Evolutionary conservation across 2,888 invertebrate genomes (phyloP).

Genomic region (Agonum fuliginosum): DNA sequence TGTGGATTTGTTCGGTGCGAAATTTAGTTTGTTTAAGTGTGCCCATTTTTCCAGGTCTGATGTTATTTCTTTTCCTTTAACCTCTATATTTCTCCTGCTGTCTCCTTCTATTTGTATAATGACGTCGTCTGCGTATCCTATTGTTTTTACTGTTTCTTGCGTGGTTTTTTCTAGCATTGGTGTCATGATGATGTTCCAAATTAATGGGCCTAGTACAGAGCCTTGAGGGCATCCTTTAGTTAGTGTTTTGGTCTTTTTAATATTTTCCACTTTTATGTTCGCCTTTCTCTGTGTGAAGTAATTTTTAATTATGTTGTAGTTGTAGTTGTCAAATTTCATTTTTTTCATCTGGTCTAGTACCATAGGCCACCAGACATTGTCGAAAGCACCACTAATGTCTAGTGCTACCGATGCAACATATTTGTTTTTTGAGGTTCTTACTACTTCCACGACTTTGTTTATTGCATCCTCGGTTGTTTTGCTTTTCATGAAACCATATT

Average conservation of each 20-base stretch:
- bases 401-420: neutral
- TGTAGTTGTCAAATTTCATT: neutral
- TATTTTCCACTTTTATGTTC: neutral
- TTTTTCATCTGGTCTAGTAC: neutral
- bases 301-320: neutral
- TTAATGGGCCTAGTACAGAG: neutral
- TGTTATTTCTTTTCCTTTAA: neutral
- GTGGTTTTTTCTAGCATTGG: neutral
- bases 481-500: constrained; percentile 13
- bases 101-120: neutral
- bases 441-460: neutral
- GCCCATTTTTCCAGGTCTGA: neutral
- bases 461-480: constrained; percentile 11
- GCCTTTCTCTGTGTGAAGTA: neutral
- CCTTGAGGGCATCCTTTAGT: neutral
- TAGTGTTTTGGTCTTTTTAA: neutral
- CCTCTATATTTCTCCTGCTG: neutral
- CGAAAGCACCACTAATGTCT: too few species aligned
- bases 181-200: too few species aligned
- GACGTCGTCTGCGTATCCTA: neutral
- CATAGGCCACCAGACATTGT: neutral
- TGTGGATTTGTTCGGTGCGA: neutral
- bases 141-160: neutral
- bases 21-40: neutral
- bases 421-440: neutral